These are phyloP conservation scores for Amiota communis DNA, from an alignment of 2,888 invertebrate genomes.

Conservation along the genomic window DNA sequence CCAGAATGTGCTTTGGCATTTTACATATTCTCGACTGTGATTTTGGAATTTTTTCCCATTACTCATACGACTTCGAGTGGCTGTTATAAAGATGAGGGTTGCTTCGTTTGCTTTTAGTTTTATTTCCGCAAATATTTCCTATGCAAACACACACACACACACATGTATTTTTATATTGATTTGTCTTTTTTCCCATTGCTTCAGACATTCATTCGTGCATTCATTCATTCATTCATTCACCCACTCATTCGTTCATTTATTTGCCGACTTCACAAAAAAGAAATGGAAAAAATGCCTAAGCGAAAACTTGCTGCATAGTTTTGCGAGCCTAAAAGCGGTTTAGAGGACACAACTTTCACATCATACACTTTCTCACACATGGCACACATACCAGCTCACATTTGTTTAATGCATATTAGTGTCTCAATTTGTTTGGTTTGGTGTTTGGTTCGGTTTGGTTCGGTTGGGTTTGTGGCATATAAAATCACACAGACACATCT, in stretches of 20 bases:
- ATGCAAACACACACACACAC: conserved; percentile 44
- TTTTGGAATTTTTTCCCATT: background rate
- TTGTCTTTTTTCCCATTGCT: background rate
- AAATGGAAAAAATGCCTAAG: conserved; percentile 22
- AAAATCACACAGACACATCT: background rate
- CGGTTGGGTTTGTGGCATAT: background rate
- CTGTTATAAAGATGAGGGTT: no score
- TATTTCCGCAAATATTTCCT: conserved; percentile 65
- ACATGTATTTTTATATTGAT: background rate
- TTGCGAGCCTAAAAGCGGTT: conserved; percentile 36
- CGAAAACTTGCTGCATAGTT: conserved; percentile 38
- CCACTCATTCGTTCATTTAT: no score
- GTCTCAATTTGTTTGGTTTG: conserved; percentile 10
- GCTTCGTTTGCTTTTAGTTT: conserved; percentile 52
- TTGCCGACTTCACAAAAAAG: background rate
- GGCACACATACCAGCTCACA: conserved; percentile 10
- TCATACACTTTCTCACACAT: background rate
- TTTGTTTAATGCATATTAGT: background rate
- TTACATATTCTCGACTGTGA: background rate
- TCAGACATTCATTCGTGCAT: conserved; percentile 13
- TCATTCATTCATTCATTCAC: conserved; percentile 3
- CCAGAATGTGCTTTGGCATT: no score
- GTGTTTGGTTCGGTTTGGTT: background rate
- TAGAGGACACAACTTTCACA: conserved; percentile 31
- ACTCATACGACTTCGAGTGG: background rate